Base-by-base conservation (phyloP, 1,140 invertebrate genomes). In the Magallana angulata region DNA sequence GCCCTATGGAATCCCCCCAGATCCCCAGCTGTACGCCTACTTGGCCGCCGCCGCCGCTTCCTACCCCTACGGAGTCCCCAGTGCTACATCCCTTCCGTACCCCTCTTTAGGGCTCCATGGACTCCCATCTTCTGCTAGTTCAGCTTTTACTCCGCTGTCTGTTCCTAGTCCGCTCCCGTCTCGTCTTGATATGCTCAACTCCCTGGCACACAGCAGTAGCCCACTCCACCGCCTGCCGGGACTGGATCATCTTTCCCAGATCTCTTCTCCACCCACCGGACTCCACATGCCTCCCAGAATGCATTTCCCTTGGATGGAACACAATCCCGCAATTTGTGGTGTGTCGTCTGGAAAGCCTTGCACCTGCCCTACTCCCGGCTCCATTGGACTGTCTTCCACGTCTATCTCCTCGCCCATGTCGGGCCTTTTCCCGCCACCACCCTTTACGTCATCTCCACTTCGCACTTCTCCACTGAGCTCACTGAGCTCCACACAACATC, bases 21-120 rank as follows among this genome's bases (percentile, higher is more conserved):
- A 99, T 92, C 98, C 98, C 6, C 96, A 97, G 1, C 96, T 99
- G 88, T 98, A 98, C 0, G 98, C 98, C 0, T 97, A 97, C n/a
- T 96, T 99, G 8, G 95, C 98, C 0, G 98, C 98, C 91, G 98
- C 98, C 0, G 97, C 98, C 0, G 97, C 97, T 24, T 88, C 92
- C 9, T 94, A 94, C 56, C 92, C 93, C n/a, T 95, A 95, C 88
- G 93, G 93, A 68, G 93, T 95, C 64, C 93, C 94, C 11, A 89
- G 87, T 57, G 87, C 91, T 80, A 84, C 92, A 12, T 81, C 91
- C 9, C 57, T 88, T 11, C 71, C 89, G 7, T 90, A 91, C 83
- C 90, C 90, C 36, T 80, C 85, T 18, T 82, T 92, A 36, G 87
- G 86, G 16, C 89, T 90, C n/a, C 85, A 88, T 48, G 88, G 89